phyloP scores from a whole-genome alignment of 2,113 vertebrate species.

The Pachyramphus minor region DNA sequence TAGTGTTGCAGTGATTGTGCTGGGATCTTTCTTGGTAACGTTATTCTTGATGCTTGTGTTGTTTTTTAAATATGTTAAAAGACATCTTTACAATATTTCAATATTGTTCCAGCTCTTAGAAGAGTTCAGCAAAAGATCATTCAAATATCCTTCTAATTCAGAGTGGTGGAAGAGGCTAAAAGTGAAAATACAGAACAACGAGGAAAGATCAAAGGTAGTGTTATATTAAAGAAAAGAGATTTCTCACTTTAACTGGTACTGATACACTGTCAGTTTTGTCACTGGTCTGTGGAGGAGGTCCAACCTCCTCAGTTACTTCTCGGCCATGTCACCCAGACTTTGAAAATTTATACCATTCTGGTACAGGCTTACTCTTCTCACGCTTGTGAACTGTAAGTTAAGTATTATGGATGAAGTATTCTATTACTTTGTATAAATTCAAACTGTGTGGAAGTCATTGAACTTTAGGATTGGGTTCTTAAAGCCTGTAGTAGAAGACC shows the following conservation, averaged over 20 bases:
- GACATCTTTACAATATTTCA: not conserved
- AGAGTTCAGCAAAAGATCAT: slow-evolving; percentile 68
- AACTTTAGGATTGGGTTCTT: not conserved
- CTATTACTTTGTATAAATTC: not conserved
- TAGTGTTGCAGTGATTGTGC: not conserved
- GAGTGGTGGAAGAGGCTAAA: slow-evolving; percentile 87
- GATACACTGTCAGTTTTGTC: not conserved
- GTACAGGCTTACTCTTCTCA: not conserved
- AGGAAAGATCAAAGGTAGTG: slow-evolving; percentile 81
- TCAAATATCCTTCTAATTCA: slow-evolving; percentile 80
- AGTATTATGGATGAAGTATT: not conserved
- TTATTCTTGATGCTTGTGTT: not conserved
- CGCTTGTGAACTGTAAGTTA: not conserved
- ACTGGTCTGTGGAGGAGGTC: not conserved
- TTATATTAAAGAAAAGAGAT: not conserved
- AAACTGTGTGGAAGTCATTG: not conserved
- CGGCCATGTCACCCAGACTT: not conserved
- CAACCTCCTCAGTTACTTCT: not conserved
- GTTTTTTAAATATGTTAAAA: not conserved
- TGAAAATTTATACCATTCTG: not conserved
- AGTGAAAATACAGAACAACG: slow-evolving; percentile 83
- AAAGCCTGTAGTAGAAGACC: not conserved
- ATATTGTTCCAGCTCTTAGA: slow-evolving; percentile 79
- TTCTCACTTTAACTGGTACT: not conserved
- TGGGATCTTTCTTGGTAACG: not conserved